Base-by-base conservation (phyloP, 2,797 vertebrate genomes). In the Hafferia zeledoni region DNA sequence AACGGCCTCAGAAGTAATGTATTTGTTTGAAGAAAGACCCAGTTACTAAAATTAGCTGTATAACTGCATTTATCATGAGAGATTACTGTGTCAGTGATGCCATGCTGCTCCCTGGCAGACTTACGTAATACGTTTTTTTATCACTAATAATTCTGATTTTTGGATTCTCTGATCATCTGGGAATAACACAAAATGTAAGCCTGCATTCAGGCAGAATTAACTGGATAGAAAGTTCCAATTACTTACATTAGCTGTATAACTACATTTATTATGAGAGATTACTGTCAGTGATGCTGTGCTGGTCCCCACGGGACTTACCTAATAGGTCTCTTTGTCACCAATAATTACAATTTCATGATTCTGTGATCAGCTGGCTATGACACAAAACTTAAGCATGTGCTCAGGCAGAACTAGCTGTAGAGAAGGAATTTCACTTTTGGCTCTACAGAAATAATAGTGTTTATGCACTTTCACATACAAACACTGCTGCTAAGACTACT, bases 141-240 rank as follows among this genome's bases (percentile, higher is more conserved):
- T 84, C 43, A 59, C 82, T 90, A 94, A 94, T 93, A 92, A 90
- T 90, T 91, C 81, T 91, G 90, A 94, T 96, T 93, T 94, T 37
- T 39, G 50, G 37, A 85, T 95, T 94, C 89, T 96, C 72, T 86
- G 68, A 92, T 92, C 83, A 94, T 90, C 41, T 85, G 86, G 37
- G 59, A 83, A 65, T 76, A 87, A 96, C 57, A 86, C 30, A 88
- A 87, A 96, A 92, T 25, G 43, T 87, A 77, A 91, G 85, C 94
- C 94, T 95, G 95, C 53, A 44, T 93, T 96, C 90, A 93, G 78
- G 90, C 96, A 97, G 97, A 97, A 97, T 93, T 96, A 98, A 97
- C 91, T 91, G 94, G 92, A 97, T 95, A 97, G 85, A 97, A 94
- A 88, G 76, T 95, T 79, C 81, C 83, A 80, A 68, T 95, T 95